A percentile compares a stretch with the other conserved stretches of the same genome.
phyloP scores from a whole-genome alignment of 2,797 vertebrate species.

The Lepidocolaptes lacrymiger region DNA sequence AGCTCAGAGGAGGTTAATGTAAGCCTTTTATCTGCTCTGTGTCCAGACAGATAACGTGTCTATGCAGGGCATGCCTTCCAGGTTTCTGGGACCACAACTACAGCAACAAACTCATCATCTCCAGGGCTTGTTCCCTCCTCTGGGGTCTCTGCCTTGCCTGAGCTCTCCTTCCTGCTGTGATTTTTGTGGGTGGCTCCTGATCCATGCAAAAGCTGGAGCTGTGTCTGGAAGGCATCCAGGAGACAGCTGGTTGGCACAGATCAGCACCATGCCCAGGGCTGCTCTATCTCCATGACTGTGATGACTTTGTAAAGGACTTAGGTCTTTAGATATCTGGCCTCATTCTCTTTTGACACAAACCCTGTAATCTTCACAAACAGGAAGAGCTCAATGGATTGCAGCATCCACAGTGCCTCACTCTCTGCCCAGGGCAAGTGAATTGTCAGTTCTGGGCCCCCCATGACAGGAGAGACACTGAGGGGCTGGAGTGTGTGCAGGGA shows the following conservation, averaged over 20 bases:
- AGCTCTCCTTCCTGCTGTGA: not conserved
- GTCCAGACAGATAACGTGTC: not conserved
- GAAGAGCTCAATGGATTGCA: accelerated
- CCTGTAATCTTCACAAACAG: not conserved
- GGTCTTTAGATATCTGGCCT: not conserved
- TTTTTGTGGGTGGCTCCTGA: not conserved
- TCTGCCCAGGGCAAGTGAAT: not conserved
- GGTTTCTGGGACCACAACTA: not conserved
- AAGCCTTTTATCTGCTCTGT: not conserved
- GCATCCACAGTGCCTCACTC: accelerated
- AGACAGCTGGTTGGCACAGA: not conserved
- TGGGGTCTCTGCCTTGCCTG: not conserved
- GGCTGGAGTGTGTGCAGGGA: accelerated
- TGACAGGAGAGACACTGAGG: accelerated
- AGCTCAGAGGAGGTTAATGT: not conserved
- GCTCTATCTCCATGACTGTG: not conserved
- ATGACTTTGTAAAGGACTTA: not conserved
- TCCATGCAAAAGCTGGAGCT: not conserved
- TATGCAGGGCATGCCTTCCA: not conserved
- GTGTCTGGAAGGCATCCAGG: not conserved
- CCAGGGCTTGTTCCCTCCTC: not conserved
- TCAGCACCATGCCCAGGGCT: not conserved
- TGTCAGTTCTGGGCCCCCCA: not conserved
- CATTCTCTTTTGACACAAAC: not conserved
- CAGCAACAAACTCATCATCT: not conserved